These are phyloP conservation scores for Drosophila diplacantha DNA, from an alignment of 2,888 invertebrate genomes.

Conservation along the genomic window DNA sequence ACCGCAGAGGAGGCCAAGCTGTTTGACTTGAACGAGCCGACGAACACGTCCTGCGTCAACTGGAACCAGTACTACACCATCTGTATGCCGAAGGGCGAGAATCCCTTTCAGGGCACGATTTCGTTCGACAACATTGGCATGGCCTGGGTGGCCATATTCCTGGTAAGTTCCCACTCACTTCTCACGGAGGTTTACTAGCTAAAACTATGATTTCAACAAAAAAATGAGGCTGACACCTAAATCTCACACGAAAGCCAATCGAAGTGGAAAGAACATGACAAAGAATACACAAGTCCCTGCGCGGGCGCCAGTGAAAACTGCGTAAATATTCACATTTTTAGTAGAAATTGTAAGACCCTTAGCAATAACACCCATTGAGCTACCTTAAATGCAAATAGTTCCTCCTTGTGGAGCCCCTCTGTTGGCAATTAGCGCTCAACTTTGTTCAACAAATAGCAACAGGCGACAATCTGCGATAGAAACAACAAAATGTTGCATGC, in stretches of 20 bases:
- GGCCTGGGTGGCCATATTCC: slow-evolving; percentile 99
- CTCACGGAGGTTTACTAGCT: background rate
- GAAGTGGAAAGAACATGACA: too few species aligned
- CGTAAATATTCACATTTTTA: background rate
- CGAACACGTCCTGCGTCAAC: slow-evolving; percentile 92
- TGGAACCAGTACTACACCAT: slow-evolving; percentile 99
- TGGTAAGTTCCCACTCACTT: slow-evolving; percentile 83
- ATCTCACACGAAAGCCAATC: too few species aligned
- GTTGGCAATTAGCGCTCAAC: slow-evolving; percentile 34
- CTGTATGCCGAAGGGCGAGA: slow-evolving; percentile 93
- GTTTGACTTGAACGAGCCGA: slow-evolving; percentile 81
- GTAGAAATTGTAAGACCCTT: background rate
- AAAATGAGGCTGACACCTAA: too few species aligned
- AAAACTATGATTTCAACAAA: background rate
- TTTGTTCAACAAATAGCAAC: slow-evolving; percentile 53
- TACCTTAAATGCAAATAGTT: background rate
- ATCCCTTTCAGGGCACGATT: slow-evolving; percentile 99
- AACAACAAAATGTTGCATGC: slow-evolving; percentile 45
- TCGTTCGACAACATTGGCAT: slow-evolving; percentile 99
- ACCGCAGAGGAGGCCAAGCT: slow-evolving; percentile 71
- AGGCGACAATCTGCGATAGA: slow-evolving; percentile 15
- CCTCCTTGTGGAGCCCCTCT: background rate
- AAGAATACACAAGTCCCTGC: background rate
- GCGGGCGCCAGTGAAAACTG: background rate
- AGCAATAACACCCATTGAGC: background rate